A percentile compares a stretch with the other conserved stretches of the same genome.
Evolutionary conservation across 1,140 invertebrate species (phyloP).

Genomic region (Nephotettix cincticeps): DNA sequence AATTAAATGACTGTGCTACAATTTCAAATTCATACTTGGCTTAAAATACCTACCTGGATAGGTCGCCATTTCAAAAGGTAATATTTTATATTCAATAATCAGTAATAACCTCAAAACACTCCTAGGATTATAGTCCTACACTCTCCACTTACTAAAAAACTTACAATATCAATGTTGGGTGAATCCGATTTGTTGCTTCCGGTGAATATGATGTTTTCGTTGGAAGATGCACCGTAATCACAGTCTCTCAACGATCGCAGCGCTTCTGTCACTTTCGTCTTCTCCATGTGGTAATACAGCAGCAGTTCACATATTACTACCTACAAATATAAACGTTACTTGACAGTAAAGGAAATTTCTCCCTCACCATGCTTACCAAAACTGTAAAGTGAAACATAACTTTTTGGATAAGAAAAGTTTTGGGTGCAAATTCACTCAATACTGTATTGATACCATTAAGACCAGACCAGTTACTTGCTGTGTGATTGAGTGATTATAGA

Average conservation of each 20-base stretch:
- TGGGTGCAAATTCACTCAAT: neutral
- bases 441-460: neutral
- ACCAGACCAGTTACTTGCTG: neutral
- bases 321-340: neutral
- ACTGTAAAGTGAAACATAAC: neutral
- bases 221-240: neutral
- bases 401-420: neutral
- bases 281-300: constrained; percentile 16
- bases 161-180: neutral
- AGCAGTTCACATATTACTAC: constrained; percentile 23
- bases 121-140: too few relatives aligned
- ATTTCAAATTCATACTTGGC: too few relatives aligned
- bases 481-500: neutral
- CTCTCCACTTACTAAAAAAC: too few relatives aligned
- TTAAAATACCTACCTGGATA: too few relatives aligned
- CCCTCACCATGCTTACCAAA: neutral
- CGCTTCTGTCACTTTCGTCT: constrained; percentile 2
- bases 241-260: neutral
- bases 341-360: neutral
- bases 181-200: neutral
- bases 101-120: too few relatives aligned
- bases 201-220: neutral
- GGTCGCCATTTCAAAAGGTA: too few relatives aligned
- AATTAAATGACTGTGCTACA: too few relatives aligned
- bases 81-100: too few relatives aligned